Evolutionary conservation across 2,888 invertebrate species (phyloP).

Genomic region (Cheiracanthium punctorium): DNA sequence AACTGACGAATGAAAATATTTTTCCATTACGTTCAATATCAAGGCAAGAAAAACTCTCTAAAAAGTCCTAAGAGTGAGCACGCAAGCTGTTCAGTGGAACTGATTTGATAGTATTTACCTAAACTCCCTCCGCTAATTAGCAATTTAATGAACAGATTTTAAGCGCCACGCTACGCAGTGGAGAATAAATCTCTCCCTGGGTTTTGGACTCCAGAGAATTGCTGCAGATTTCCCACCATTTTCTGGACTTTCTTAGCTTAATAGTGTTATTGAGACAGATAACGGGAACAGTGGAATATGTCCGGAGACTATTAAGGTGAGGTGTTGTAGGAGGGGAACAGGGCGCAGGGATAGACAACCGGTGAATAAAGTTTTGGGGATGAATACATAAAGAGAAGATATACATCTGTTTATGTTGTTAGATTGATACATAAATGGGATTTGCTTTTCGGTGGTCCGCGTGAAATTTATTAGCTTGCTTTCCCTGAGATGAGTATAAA

Average conservation of each 20-base stretch:
- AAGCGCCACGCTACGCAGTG: background rate
- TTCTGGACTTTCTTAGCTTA: conserved; percentile 19
- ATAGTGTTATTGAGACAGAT: background rate
- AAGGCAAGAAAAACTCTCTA: background rate
- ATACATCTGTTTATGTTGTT: background rate
- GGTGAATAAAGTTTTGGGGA: background rate
- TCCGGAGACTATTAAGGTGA: background rate
- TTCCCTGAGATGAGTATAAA: too few species aligned
- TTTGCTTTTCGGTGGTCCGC: too few species aligned
- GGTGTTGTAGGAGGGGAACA: background rate
- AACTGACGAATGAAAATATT: too few species aligned
- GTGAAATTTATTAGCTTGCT: too few species aligned
- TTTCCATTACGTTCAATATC: background rate
- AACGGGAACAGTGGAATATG: background rate
- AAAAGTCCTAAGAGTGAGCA: background rate
- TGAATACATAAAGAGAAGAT: background rate
- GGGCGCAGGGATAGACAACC: background rate
- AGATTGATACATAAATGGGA: background rate
- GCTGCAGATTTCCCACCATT: conserved; percentile 29
- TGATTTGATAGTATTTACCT: conserved; percentile 27
- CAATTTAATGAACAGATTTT: conserved; percentile 67
- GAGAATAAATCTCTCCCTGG: conserved; percentile 20
- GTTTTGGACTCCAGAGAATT: conserved; percentile 24
- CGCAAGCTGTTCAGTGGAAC: background rate
- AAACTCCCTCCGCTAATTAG: conserved; percentile 54